phyloP scores from a whole-genome alignment of 53 echinoderm and acorn worm species.

The Paracentrotus lividus region DNA sequence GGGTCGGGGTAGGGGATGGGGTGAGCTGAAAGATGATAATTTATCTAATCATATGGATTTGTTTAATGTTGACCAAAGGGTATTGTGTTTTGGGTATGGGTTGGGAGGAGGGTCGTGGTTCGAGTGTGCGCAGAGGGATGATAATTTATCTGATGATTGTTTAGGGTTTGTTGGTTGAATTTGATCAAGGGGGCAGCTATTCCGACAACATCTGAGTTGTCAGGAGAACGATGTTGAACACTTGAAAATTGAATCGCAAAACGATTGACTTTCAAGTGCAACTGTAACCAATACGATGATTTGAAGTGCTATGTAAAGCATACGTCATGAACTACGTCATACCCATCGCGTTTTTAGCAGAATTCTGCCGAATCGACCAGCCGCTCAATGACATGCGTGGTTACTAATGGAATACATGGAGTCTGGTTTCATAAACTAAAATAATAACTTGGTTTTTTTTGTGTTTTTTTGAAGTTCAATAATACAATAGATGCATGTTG shows the following conservation, averaged over 20 bases:
- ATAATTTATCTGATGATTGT: background rate
- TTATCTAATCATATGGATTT: too few relatives aligned
- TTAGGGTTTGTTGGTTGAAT: background rate
- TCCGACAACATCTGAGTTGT: too few relatives aligned
- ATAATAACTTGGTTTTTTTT: background rate
- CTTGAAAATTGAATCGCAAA: too few relatives aligned
- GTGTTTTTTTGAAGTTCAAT: background rate
- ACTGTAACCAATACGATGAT: background rate
- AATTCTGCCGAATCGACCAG: background rate
- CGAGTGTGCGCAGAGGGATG: background rate
- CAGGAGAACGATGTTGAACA: background rate
- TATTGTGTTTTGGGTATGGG: background rate
- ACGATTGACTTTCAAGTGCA: background rate
- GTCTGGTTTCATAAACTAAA: background rate
- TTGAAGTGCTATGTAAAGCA: background rate
- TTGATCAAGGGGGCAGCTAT: background rate
- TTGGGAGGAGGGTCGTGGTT: background rate
- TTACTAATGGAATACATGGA: background rate
- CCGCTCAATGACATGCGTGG: too few relatives aligned
- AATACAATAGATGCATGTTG: background rate
- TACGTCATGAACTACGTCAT: background rate
- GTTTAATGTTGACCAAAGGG: too few relatives aligned
- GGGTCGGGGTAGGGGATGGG: too few relatives aligned
- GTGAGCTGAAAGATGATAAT: too few relatives aligned
- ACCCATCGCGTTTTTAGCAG: background rate